Evolutionary conservation across 2,888 invertebrate species (phyloP).

Genomic region (Prenolepis imparis): DNA sequence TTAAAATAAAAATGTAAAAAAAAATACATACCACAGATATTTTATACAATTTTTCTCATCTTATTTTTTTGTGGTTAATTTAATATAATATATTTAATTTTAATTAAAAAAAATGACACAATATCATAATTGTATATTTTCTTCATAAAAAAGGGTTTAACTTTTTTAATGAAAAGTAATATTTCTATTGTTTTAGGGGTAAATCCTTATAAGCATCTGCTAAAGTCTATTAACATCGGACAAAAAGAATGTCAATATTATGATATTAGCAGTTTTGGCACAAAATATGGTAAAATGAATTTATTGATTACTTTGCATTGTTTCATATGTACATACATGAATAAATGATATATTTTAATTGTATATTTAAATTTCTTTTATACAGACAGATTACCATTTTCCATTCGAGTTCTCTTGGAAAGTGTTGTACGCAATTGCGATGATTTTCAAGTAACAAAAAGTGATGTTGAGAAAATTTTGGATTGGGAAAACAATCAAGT

Average conservation of each 20-base stretch:
- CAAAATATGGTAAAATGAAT: conserved; percentile 91
- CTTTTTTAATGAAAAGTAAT: conserved; percentile 22
- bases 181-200: conserved; percentile 81
- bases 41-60: not conserved
- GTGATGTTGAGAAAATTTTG: conserved; percentile 95
- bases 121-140: conserved; percentile 3
- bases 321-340: not conserved
- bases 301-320: conserved; percentile 5
- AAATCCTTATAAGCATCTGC: conserved; percentile 89
- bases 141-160: not conserved
- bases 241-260: conserved; percentile 92
- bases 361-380: conserved; percentile 43
- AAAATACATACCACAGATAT: not conserved
- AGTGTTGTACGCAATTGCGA: conserved; percentile 99
- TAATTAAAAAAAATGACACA: not conserved
- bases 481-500: conserved; percentile 94
- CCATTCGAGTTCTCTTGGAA: conserved; percentile 96
- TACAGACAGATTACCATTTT: conserved; percentile 94
- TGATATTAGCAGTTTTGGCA: conserved; percentile 91
- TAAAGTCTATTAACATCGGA: conserved; percentile 89
- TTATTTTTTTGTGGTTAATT: not conserved
- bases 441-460: conserved; percentile 94
- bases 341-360: not conserved
- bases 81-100: not conserved
- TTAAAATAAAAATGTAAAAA: conserved; percentile 19